A percentile compares a stretch with the other conserved stretches of the same genome.
These are phyloP conservation scores for Drosophila miranda DNA, from an alignment of 1,140 invertebrate species.

Conservation along the genomic window DNA sequence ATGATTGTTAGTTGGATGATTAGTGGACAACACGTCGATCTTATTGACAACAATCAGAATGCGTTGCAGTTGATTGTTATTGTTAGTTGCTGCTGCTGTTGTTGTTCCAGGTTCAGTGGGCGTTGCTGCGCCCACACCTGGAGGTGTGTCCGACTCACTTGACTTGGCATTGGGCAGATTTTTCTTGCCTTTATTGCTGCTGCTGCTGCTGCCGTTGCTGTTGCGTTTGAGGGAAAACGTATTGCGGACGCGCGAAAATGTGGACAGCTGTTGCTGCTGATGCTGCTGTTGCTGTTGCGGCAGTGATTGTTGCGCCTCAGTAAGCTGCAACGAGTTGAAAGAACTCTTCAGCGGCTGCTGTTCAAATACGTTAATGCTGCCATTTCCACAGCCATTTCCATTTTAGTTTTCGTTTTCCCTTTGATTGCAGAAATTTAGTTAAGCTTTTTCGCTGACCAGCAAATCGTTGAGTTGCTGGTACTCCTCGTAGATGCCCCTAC, in stretches of 20 bases:
- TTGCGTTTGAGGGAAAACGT: slow-evolving; percentile 67
- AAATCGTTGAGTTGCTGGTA: slow-evolving; percentile 72
- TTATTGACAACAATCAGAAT: slow-evolving; percentile 72
- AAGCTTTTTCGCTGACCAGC: slow-evolving; percentile 49
- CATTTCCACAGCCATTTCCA: slow-evolving; percentile 28
- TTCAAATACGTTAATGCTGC: slow-evolving; percentile 65
- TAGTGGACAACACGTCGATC: slow-evolving; percentile 58
- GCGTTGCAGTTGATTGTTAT: slow-evolving; percentile 53
- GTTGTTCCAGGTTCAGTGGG: slow-evolving; percentile 29
- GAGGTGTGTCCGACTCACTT: slow-evolving; percentile 63
- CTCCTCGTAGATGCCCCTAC: slow-evolving; percentile 74
- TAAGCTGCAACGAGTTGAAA: slow-evolving; percentile 70
- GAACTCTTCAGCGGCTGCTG: slow-evolving; percentile 67
- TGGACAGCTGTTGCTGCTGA: slow-evolving; percentile 67
- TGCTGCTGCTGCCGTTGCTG: slow-evolving; percentile 36
- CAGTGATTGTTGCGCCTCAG: slow-evolving; percentile 59
- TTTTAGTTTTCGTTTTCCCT: slow-evolving; percentile 60
- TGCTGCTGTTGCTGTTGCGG: slow-evolving; percentile 27
- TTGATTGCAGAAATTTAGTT: slow-evolving; percentile 32
- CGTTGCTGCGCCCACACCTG: slow-evolving; percentile 27
- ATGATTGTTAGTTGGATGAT: slow-evolving; percentile 52
- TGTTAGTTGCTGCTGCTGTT: slow-evolving; percentile 23
- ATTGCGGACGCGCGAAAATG: slow-evolving; percentile 79
- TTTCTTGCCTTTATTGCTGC: slow-evolving; percentile 36
- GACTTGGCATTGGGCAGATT: slow-evolving; percentile 53